Evolutionary conservation across 30 jellyfish, hydroid and myxozoan species (phyloP).

Genomic region (Pelagia noctiluca): DNA sequence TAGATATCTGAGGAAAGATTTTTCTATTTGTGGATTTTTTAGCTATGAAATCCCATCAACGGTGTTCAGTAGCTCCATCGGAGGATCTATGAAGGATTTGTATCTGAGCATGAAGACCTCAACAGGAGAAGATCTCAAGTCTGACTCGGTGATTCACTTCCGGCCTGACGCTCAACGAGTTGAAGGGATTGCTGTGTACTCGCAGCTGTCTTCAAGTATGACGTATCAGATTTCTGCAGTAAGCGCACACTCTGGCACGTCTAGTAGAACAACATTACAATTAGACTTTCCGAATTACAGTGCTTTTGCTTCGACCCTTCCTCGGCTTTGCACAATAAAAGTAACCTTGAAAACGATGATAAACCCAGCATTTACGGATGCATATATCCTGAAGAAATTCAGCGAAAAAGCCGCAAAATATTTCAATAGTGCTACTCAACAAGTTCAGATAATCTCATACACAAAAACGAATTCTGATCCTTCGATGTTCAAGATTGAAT

Average conservation of each 20-base stretch:
- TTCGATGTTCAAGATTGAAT: constrained; percentile 15
- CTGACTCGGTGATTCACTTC: constrained; percentile 30
- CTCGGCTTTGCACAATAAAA: constrained; percentile 40
- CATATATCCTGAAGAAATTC: constrained; percentile 49
- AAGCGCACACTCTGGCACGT: constrained; percentile 53
- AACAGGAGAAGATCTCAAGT: neutral
- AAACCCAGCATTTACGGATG: constrained; percentile 64
- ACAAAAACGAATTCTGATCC: constrained; percentile 33
- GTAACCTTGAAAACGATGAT: constrained; percentile 1
- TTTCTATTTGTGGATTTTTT: constrained; percentile 65
- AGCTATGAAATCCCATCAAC: constrained; percentile 53
- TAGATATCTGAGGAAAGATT: constrained; percentile 7
- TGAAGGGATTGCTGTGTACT: constrained; percentile 42
- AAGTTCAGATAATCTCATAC: constrained; percentile 56
- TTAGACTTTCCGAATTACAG: constrained; percentile 48
- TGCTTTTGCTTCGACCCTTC: neutral
- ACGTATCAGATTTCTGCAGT: constrained; percentile 58
- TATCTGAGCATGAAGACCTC: constrained; percentile 40
- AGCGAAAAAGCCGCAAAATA: constrained; percentile 30
- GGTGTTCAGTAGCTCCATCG: constrained; percentile 73
- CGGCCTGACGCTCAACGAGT: constrained; percentile 45
- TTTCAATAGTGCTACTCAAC: constrained; percentile 18
- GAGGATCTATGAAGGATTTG: constrained; percentile 76
- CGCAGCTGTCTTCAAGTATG: constrained; percentile 26
- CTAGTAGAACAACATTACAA: constrained; percentile 31